These are phyloP conservation scores for Elachura formosa DNA, from an alignment of 2,113 vertebrate species.

Conservation along the genomic window DNA sequence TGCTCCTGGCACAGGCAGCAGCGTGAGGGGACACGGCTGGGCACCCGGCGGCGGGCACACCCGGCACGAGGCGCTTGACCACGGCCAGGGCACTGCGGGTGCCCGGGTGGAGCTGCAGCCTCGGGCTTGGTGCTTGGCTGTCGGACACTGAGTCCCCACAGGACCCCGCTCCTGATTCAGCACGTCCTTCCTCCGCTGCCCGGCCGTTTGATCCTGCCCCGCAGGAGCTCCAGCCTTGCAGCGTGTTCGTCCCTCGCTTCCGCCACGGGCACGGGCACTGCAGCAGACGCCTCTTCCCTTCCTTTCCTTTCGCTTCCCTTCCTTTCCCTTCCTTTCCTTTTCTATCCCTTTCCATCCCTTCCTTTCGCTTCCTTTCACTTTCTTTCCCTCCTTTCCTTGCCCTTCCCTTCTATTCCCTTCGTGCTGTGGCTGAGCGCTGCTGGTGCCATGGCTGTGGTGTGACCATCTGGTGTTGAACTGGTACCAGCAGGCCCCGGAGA, in stretches of 20 bases:
- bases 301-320: not conserved
- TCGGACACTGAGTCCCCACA: not conserved
- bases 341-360: not conserved
- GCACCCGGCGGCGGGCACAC: fast-evolving
- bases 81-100: fast-evolving
- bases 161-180: fast-evolving
- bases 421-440: not conserved
- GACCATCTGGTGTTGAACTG: fast-evolving
- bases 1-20: fast-evolving
- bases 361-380: not conserved
- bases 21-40: fast-evolving
- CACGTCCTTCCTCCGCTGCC: not conserved
- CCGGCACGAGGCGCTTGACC: fast-evolving
- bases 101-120: fast-evolving
- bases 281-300: not conserved
- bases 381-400: not conserved
- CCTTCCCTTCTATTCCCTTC: not conserved
- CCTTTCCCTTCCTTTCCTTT: not conserved
- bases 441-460: fast-evolving
- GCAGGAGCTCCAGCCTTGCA: not conserved
- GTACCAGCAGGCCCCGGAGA: fast-evolving
- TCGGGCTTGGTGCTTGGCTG: not conserved
- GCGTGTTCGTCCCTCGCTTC: not conserved
- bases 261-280: fast-evolving
- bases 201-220: not conserved